Evolutionary conservation across 2,888 invertebrate species (phyloP).

Genomic region (Halictus quadricinctus): DNA sequence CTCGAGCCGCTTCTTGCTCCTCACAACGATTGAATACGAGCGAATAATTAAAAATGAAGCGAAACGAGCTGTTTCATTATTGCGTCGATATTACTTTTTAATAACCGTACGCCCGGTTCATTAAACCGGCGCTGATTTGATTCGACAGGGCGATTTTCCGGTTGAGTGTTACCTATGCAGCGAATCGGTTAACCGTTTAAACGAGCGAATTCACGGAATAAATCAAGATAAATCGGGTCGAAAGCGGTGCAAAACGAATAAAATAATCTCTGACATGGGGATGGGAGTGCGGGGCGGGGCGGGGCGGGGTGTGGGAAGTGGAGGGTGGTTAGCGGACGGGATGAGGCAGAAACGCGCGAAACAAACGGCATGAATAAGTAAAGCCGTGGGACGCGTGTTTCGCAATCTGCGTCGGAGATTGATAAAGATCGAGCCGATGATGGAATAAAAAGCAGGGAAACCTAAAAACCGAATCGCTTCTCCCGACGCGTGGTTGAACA

Average conservation of each 20-base stretch:
- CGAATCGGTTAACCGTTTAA: constrained; percentile 1
- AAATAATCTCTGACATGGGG: background rate
- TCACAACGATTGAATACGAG: too few relatives aligned
- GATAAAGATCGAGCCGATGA: background rate
- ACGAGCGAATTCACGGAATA: background rate
- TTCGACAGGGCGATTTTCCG: background rate
- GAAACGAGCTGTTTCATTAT: background rate
- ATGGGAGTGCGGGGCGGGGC: too few relatives aligned
- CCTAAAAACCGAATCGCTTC: background rate
- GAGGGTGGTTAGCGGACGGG: background rate
- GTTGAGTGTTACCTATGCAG: background rate
- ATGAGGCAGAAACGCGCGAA: background rate
- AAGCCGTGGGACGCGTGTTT: background rate
- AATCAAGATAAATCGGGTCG: background rate
- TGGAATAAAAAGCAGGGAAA: background rate
- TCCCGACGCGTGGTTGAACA: background rate
- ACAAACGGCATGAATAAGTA: background rate
- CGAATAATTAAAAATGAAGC: background rate
- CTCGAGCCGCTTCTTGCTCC: too few relatives aligned
- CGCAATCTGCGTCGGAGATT: background rate
- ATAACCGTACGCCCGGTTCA: background rate
- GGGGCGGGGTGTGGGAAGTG: too few relatives aligned
- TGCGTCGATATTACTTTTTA: background rate
- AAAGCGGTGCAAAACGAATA: background rate
- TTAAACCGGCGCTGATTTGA: background rate